A percentile compares a stretch with the other conserved stretches of the same genome.
phyloP scores from a whole-genome alignment of 2,797 vertebrate genomes.

The Poeciliopsis turneri region DNA sequence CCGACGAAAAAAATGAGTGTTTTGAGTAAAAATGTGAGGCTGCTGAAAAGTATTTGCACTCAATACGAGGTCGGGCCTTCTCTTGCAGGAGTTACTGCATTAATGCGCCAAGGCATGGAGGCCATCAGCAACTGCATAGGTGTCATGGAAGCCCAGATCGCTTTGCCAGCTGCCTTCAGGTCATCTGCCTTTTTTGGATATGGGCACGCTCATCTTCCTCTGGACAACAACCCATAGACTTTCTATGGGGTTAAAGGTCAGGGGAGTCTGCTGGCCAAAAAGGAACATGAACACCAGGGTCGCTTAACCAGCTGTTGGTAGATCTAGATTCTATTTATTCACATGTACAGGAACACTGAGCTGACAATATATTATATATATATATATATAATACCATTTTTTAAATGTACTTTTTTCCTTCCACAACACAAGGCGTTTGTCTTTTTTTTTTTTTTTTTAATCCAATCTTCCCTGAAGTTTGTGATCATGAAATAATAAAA shows the following conservation, averaged over 20 bases:
- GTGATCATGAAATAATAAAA: neutral
- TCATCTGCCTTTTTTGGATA: too few species aligned
- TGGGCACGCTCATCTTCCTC: neutral
- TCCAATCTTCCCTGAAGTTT: neutral
- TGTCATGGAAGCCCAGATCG: too few species aligned
- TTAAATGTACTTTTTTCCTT: neutral
- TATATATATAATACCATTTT: too few species aligned
- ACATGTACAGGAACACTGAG: too few species aligned
- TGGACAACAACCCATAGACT: neutral
- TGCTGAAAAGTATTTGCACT: too few species aligned
- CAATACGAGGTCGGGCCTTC: too few species aligned
- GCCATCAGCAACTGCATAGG: too few species aligned
- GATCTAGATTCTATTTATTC: neutral
- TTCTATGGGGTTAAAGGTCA: neutral
- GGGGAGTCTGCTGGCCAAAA: neutral
- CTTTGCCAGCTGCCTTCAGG: too few species aligned
- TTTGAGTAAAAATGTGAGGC: too few species aligned
- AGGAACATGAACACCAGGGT: neutral
- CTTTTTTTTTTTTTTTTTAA: neutral
- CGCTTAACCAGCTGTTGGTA: neutral
- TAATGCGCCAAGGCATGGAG: too few species aligned
- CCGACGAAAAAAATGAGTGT: too few species aligned
- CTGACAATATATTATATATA: neutral
- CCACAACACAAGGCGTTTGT: neutral
- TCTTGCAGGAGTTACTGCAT: too few species aligned